Evolutionary conservation across 2,888 invertebrate species (phyloP).

Genomic region (Idaea dimidiata): DNA sequence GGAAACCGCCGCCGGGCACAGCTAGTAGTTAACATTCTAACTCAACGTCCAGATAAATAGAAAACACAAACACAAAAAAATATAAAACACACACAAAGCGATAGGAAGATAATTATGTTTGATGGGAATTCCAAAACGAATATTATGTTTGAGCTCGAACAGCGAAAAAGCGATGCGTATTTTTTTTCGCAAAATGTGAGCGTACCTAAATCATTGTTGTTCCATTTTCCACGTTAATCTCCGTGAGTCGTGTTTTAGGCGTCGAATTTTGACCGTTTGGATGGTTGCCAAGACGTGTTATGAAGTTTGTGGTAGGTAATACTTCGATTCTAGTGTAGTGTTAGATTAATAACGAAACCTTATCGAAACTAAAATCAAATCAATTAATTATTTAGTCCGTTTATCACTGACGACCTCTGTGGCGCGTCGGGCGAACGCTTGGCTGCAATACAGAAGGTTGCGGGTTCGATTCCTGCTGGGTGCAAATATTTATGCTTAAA

Average conservation of each 20-base stretch:
- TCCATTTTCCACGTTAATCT: constrained; percentile 23
- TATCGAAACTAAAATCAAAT: too few species aligned
- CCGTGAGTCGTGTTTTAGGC: constrained; percentile 14
- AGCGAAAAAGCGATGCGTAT: constrained; percentile 10
- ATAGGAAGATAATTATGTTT: background rate
- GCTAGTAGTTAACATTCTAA: background rate
- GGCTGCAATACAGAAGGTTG: too few species aligned
- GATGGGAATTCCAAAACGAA: background rate
- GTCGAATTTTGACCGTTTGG: constrained; percentile 23
- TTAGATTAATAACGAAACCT: background rate
- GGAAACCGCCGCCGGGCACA: too few species aligned
- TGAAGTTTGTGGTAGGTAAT: constrained; percentile 7
- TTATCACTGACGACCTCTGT: too few species aligned
- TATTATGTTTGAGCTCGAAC: background rate
- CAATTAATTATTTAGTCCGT: too few species aligned
- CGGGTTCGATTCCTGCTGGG: too few species aligned
- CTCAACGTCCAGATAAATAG: background rate
- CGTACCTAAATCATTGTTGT: constrained; percentile 27
- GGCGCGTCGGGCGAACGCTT: too few species aligned
- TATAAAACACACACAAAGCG: background rate
- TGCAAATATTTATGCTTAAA: too few species aligned
- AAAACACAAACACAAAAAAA: too few species aligned
- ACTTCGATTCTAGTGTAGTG: background rate
- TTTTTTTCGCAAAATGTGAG: constrained; percentile 21
- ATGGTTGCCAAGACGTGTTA: constrained; percentile 24